Base-by-base conservation (phyloP, 1,140 invertebrate species). In the Drosophila nebulosa region DNA sequence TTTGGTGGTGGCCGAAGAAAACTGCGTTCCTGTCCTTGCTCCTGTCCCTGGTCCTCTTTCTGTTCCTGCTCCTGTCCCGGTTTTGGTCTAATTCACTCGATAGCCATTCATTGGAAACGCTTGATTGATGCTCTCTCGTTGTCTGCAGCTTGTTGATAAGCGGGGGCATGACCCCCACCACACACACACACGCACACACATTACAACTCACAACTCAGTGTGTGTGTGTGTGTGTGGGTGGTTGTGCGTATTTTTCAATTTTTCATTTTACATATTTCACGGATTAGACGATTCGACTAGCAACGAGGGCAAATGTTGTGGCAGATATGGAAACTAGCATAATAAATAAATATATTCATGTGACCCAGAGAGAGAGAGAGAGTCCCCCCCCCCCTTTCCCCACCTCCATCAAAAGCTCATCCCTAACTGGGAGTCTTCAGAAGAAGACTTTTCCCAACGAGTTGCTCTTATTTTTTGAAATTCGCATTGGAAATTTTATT, bases 31-130 rank as follows among this genome's bases (percentile, higher is more conserved):
- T 22, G n/a, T n/a, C n/a, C n/a, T n/a, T n/a, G n/a, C n/a, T n/a
- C n/a, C n/a, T n/a, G n/a, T n/a, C n/a, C n/a, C n/a, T n/a, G n/a
- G n/a, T n/a, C n/a, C n/a, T n/a, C n/a, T n/a, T n/a, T n/a, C n/a
- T n/a, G n/a, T n/a, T n/a, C n/a, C n/a, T n/a, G n/a, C n/a, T n/a
- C n/a, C n/a, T n/a, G n/a, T n/a, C n/a, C n/a, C n/a, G 50, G 39
- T 67, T 72, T 70, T 83, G 75, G 78, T 67, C 78, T 79, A 89
- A 89, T 84, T 84, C 79, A 74, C 67, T 84, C 84, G 84, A 89
- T 89, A 84, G 84, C 84, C 84, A 89, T 89, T 89, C 84, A 89
- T 89, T 89, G 84, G 84, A 89, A 89, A 89, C 68, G 67, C 79
- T 89, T 89, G 84, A 89, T 89, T 89, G 84, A 89, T 89, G 84